Conservation (phyloP, 2,797 vertebrate species). For the Sparidentex hasta region DNA sequence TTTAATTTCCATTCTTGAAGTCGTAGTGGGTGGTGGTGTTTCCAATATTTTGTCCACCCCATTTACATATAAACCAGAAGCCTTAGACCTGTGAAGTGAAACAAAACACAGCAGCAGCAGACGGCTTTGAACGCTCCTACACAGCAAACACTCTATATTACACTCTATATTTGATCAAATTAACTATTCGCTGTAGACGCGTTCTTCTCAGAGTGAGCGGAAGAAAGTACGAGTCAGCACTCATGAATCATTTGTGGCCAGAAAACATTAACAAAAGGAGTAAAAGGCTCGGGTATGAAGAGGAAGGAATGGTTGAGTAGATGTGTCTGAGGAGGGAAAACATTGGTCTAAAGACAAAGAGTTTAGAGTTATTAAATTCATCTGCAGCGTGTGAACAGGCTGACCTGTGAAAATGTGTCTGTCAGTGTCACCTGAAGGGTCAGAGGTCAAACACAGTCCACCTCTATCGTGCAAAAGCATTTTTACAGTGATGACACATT, state of each 20-base stretch:
- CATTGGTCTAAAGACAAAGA: background rate
- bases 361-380: background rate
- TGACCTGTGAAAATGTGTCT: background rate
- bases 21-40: background rate
- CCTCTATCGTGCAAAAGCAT: background rate
- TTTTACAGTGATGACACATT: background rate
- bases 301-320: background rate
- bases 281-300: background rate
- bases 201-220: background rate
- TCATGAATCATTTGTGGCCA: conserved; percentile 3
- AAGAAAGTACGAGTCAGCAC: background rate
- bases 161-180: background rate
- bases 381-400: background rate
- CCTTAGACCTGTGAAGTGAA: too few relatives aligned
- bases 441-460: conserved; percentile 5
- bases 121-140: background rate
- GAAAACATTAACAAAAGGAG: background rate
- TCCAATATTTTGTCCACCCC: too few relatives aligned
- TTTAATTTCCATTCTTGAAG: too few relatives aligned
- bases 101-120: too few relatives aligned
- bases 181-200: background rate
- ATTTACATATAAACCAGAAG: too few relatives aligned
- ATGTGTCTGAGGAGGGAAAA: background rate
- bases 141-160: background rate
- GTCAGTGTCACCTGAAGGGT: background rate